Percentiles rank a stretch among this genome's conserved stretches.
Conservation (phyloP, 2,113 vertebrate species). For the Dipodomys spectabilis region DNA sequence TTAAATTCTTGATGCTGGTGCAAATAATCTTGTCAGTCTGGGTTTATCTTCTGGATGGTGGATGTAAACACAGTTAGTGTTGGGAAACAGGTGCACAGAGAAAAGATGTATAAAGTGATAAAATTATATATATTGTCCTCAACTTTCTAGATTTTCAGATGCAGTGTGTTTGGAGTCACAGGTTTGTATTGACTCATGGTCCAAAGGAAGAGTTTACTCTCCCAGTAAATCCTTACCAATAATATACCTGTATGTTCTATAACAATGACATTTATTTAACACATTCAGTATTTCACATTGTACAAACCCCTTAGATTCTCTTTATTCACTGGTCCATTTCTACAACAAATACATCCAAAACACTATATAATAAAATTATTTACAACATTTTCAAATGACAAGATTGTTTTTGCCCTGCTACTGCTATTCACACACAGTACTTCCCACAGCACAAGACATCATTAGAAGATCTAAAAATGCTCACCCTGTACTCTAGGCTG, state of each 20-base stretch:
- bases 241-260: conserved; percentile 79
- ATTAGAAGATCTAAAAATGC: conserved; percentile 88
- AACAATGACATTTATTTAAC: conserved; percentile 91
- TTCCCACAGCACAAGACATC: conserved; percentile 88
- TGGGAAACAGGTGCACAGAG: background rate
- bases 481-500: conserved; percentile 88
- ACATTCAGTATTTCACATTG: conserved; percentile 88
- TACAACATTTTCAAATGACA: conserved; percentile 87
- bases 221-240: conserved; percentile 68
- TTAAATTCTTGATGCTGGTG: conserved; percentile 45
- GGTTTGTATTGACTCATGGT: conserved; percentile 9
- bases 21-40: background rate
- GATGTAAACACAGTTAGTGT: conserved; percentile 22
- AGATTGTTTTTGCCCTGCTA: conserved; percentile 83
- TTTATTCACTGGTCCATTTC: conserved; percentile 91
- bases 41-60: background rate
- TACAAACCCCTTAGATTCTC: conserved; percentile 88
- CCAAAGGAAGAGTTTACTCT: conserved; percentile 38
- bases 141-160: conserved; percentile 25
- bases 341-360: conserved; percentile 91
- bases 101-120: background rate
- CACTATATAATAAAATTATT: conserved; percentile 92
- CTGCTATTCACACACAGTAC: conserved; percentile 91
- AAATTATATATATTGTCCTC: conserved; percentile 13
- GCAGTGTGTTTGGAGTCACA: conserved; percentile 9